phyloP scores from a whole-genome alignment of 2,888 invertebrate genomes.

The Hyposoter didymator region DNA sequence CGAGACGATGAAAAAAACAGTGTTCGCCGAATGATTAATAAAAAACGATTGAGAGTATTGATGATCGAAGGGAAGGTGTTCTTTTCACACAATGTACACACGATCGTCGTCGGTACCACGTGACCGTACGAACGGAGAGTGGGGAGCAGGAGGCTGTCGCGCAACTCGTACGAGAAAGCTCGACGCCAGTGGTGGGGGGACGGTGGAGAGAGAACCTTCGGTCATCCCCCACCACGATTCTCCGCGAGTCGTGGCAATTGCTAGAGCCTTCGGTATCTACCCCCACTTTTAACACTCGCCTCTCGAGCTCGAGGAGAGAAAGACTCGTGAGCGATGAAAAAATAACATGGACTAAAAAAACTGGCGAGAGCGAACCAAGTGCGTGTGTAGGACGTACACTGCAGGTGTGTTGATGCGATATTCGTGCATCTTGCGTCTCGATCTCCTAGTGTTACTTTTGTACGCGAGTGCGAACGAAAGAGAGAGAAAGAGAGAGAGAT shows the following conservation, averaged over 20 bases:
- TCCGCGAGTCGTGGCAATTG: background rate
- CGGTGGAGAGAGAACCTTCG: background rate
- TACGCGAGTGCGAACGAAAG: slow-evolving; percentile 12
- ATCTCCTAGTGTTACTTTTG: slow-evolving; percentile 23
- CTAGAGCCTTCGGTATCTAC: slow-evolving; percentile 2
- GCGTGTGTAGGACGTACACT: slow-evolving; percentile 41
- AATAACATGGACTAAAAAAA: slow-evolving; percentile 24
- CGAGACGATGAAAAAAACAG: background rate
- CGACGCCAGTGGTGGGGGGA: slow-evolving; percentile 27
- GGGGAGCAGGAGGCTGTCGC: background rate
- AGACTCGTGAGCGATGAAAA: slow-evolving; percentile 49
- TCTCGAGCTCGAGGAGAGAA: slow-evolving; percentile 41
- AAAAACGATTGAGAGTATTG: slow-evolving; percentile 9
- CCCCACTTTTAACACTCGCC: background rate
- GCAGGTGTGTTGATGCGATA: slow-evolving; percentile 60
- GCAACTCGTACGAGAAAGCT: slow-evolving; percentile 57
- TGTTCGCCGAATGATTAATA: background rate
- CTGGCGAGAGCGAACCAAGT: slow-evolving; percentile 41
- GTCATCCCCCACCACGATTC: slow-evolving; percentile 17
- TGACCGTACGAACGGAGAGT: slow-evolving; percentile 34
- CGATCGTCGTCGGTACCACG: slow-evolving; percentile 47
- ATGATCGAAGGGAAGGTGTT: slow-evolving; percentile 15
- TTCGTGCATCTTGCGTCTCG: slow-evolving; percentile 35
- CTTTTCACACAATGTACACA: background rate
- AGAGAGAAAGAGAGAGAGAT: slow-evolving; percentile 36